Evolutionary conservation across 1,140 invertebrate genomes (phyloP).

Genomic region (Neoseiulus cucumeris): DNA sequence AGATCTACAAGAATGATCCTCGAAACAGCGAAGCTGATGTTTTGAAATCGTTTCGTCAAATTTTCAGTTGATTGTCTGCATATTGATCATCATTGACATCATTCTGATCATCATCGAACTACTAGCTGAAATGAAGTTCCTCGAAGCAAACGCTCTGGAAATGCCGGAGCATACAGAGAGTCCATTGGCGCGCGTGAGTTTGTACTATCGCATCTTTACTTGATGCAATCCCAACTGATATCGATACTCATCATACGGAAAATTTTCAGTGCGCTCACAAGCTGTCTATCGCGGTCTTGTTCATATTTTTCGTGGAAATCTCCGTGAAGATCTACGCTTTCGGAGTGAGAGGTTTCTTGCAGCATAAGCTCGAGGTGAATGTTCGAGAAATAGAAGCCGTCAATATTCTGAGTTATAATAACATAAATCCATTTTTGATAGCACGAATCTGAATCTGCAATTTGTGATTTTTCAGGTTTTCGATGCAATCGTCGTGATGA

Average conservation of each 20-base stretch:
- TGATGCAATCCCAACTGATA: not conserved
- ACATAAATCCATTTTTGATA: not conserved
- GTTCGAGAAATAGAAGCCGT: not conserved
- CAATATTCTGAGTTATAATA: not conserved
- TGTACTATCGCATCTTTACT: not conserved
- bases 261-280: not conserved
- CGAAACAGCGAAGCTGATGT: too few relatives aligned
- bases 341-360: not conserved
- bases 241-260: not conserved
- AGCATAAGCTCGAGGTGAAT: not conserved
- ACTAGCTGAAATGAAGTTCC: not conserved
- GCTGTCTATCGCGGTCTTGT: not conserved
- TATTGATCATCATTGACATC: not conserved
- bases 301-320: not conserved
- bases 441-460: too few relatives aligned
- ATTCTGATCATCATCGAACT: not conserved
- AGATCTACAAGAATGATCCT: too few relatives aligned
- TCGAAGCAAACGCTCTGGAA: not conserved
- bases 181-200: not conserved
- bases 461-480: not conserved
- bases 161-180: not conserved
- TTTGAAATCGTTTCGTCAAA: too few relatives aligned
- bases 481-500: not conserved
- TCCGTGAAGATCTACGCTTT: not conserved
- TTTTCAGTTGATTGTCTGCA: too few relatives aligned